Percentiles rank a stretch among this genome's conserved stretches.
phyloP scores from a whole-genome alignment of 2,888 invertebrate genomes.

The Invenusta paracnida region DNA sequence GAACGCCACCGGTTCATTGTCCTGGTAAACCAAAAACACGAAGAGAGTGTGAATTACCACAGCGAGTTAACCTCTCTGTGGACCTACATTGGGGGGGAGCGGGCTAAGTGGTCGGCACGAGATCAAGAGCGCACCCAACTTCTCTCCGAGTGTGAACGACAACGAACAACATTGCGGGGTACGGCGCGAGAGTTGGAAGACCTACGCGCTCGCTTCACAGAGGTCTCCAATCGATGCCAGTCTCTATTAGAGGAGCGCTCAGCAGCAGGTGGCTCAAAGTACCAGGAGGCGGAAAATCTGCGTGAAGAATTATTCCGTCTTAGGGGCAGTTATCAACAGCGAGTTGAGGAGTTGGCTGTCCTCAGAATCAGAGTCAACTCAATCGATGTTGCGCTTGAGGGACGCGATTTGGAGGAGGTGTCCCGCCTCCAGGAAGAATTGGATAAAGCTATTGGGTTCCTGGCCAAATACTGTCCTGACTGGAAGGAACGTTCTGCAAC shows the following conservation, averaged over 20 bases:
- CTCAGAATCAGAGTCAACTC: neutral
- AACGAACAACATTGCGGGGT: neutral
- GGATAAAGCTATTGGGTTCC: neutral
- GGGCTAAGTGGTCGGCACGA: slow-evolving; percentile 51
- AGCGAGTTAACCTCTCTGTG: slow-evolving; percentile 74
- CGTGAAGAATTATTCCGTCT: neutral
- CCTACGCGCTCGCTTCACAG: neutral
- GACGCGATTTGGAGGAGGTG: neutral
- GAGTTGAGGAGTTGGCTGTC: neutral
- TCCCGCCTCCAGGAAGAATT: neutral
- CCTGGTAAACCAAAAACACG: slow-evolving; percentile 72
- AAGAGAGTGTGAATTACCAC: slow-evolving; percentile 78
- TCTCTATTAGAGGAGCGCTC: neutral
- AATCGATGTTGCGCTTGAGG: neutral
- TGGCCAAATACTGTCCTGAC: neutral
- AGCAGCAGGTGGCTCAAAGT: neutral
- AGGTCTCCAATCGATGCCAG: neutral
- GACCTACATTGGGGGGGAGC: slow-evolving; percentile 49
- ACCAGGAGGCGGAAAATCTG: neutral
- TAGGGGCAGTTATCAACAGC: neutral
- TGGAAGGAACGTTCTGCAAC: neutral
- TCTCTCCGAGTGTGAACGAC: neutral
- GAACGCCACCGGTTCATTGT: slow-evolving; percentile 61
- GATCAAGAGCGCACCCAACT: slow-evolving; percentile 49
- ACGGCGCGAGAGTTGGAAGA: neutral